These are phyloP conservation scores for Heliconius erato DNA, from an alignment of 2,888 invertebrate genomes.

Conservation along the genomic window DNA sequence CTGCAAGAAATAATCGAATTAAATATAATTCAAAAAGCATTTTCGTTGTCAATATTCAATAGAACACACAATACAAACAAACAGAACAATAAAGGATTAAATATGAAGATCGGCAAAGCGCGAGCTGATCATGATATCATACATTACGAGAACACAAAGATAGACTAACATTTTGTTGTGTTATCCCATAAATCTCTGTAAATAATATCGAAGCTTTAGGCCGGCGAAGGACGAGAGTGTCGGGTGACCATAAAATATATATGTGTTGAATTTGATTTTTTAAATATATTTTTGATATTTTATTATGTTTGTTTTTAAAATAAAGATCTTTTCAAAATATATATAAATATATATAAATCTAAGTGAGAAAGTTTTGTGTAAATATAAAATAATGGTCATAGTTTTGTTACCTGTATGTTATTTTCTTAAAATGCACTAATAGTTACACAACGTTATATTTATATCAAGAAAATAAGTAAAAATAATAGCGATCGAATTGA, in stretches of 20 bases:
- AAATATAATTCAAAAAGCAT: not conserved
- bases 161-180: constrained; percentile 49
- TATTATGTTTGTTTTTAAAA: not conserved
- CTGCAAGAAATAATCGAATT: not conserved
- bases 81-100: constrained; percentile 20
- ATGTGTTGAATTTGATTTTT: not conserved
- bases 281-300: not conserved
- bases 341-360: too few species aligned
- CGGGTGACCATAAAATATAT: constrained; percentile 35
- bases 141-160: constrained; percentile 50
- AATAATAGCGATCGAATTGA: too few species aligned
- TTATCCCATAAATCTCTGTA: constrained; percentile 53
- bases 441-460: too few species aligned
- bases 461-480: too few species aligned
- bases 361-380: too few species aligned
- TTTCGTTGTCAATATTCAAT: not conserved
- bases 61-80: constrained; percentile 19
- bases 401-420: too few species aligned
- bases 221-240: constrained; percentile 43
- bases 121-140: constrained; percentile 45
- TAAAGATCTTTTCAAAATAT: too few species aligned
- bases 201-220: constrained; percentile 50
- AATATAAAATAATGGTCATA: too few species aligned
- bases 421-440: too few species aligned
- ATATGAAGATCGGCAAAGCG: constrained; percentile 48